These are phyloP conservation scores for Petaurus breviceps DNA, from an alignment of 2,113 vertebrate species.

Conservation along the genomic window DNA sequence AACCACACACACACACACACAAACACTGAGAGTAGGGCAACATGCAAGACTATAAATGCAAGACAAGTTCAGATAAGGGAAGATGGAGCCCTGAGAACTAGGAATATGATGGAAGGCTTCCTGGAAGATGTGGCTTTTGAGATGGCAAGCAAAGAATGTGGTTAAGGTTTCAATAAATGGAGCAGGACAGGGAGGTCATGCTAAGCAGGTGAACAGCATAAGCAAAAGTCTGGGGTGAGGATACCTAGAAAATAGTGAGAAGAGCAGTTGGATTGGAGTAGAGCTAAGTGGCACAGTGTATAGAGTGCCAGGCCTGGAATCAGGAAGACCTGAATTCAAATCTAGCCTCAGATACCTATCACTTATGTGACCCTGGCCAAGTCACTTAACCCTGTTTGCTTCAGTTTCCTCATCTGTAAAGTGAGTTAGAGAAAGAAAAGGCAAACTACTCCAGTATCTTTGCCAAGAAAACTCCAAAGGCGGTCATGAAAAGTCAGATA, in stretches of 20 bases:
- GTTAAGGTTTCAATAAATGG: background rate
- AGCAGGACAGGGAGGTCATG: background rate
- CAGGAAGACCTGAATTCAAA: background rate
- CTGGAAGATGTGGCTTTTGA: background rate
- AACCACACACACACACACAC: background rate
- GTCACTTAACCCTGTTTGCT: background rate
- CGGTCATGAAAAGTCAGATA: background rate
- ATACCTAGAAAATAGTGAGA: background rate
- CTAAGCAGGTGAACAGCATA: background rate
- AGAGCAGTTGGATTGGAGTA: background rate
- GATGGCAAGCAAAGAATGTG: no score
- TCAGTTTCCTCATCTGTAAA: background rate
- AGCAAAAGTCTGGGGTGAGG: background rate
- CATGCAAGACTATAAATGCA: background rate
- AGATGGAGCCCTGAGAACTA: background rate
- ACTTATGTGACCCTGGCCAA: background rate
- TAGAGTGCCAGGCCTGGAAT: background rate
- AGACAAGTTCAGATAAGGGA: background rate
- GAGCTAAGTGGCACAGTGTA: background rate
- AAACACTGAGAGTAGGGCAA: background rate
- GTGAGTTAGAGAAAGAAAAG: background rate
- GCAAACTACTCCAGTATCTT: background rate
- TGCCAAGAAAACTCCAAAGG: background rate
- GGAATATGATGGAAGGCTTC: background rate
- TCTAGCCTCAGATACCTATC: no score